phyloP scores from a whole-genome alignment of 2,797 vertebrate species.

The Meda fulgida region DNA sequence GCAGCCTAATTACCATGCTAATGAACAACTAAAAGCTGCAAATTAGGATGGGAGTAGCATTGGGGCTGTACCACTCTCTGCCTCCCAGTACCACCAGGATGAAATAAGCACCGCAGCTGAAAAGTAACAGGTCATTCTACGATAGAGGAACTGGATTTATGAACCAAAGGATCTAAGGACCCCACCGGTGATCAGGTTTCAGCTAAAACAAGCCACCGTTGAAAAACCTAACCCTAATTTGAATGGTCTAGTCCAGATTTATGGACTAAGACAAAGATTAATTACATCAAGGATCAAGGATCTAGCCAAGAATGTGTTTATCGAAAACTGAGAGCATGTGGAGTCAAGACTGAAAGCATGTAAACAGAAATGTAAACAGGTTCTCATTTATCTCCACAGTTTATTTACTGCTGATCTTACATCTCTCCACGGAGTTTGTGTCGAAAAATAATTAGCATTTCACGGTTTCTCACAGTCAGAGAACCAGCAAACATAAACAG shows the following conservation, averaged over 20 bases:
- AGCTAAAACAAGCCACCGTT: background rate
- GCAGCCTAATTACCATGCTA: constrained; percentile 84
- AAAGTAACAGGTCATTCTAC: constrained; percentile 46
- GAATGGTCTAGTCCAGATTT: constrained; percentile 20
- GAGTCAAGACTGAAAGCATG: constrained; percentile 13
- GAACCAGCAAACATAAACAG: constrained; percentile 29
- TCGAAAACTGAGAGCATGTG: background rate
- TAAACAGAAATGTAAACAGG: constrained; percentile 42
- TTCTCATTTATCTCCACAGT: constrained; percentile 35
- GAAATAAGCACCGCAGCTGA: constrained; percentile 41
- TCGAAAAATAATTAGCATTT: constrained; percentile 44
- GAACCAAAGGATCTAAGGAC: constrained; percentile 53
- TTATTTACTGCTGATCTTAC: constrained; percentile 41
- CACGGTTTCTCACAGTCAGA: constrained; percentile 20
- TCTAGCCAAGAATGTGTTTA: constrained; percentile 10
- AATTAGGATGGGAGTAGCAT: constrained; percentile 86
- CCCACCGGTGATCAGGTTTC: constrained; percentile 11
- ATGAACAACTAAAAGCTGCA: constrained; percentile 84
- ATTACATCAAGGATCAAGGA: constrained; percentile 12
- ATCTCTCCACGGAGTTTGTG: constrained; percentile 26
- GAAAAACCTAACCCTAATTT: background rate
- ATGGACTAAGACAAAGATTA: constrained; percentile 14
- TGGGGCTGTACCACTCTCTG: constrained; percentile 67
- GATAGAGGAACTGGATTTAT: constrained; percentile 32
- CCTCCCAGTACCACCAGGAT: constrained; percentile 52